Conservation (phyloP, 2,888 invertebrate species). For the Antheraea yamamai region DNA sequence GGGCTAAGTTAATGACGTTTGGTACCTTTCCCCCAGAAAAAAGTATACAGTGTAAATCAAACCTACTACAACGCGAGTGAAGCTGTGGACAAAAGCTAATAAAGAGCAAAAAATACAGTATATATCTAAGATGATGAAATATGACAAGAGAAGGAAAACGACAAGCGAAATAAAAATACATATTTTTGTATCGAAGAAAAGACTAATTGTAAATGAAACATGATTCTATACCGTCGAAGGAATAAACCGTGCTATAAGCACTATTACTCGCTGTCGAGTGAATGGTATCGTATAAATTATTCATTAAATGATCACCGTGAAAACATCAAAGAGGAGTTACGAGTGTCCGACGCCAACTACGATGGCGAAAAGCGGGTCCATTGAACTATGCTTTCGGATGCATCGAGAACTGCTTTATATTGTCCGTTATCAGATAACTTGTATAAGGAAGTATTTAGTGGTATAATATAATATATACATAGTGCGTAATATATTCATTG, state of each 20-base stretch:
- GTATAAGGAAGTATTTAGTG: not conserved
- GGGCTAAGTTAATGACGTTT: too few species aligned
- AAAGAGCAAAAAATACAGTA: too few species aligned
- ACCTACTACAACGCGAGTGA: too few species aligned
- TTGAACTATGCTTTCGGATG: not conserved
- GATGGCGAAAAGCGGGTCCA: not conserved
- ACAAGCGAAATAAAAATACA: not conserved
- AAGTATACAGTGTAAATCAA: too few species aligned
- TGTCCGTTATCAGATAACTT: not conserved
- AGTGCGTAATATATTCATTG: not conserved
- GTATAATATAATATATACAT: not conserved
- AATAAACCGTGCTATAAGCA: not conserved
- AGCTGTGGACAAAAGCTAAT: too few species aligned
- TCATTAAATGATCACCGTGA: constrained; percentile 23
- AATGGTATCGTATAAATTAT: constrained; percentile 17
- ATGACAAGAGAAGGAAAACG: not conserved
- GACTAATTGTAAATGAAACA: not conserved
- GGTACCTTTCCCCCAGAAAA: too few species aligned
- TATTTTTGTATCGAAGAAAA: not conserved
- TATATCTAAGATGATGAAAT: not conserved
- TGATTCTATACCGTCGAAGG: constrained; percentile 9
- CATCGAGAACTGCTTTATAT: not conserved
- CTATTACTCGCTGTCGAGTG: constrained; percentile 5
- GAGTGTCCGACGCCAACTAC: constrained; percentile 17
- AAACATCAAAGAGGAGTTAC: constrained; percentile 24